A percentile compares a stretch with the other conserved stretches of the same genome.
Evolutionary conservation across 2,888 invertebrate species (phyloP).

Genomic region (Hermaeophaga mercurialis): DNA sequence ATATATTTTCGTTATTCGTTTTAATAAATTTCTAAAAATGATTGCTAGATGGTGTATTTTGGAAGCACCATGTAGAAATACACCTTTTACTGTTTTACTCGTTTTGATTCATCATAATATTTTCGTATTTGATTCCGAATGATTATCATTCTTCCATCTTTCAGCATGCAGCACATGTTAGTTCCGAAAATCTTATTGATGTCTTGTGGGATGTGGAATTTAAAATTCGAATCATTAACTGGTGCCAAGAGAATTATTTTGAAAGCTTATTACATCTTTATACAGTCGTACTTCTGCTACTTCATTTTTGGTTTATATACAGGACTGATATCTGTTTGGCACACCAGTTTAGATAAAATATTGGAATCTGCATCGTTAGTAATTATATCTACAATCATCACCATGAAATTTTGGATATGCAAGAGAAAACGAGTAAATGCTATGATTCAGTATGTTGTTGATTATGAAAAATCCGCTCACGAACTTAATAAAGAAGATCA

Average conservation of each 20-base stretch:
- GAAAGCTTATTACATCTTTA: neutral
- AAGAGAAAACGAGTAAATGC: neutral
- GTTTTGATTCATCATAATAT: too few relatives aligned
- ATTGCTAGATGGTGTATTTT: too few relatives aligned
- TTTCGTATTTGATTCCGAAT: too few relatives aligned
- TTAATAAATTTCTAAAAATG: too few relatives aligned
- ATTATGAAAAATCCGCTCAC: neutral
- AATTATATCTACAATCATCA: neutral
- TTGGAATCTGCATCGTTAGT: neutral
- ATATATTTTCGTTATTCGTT: too few relatives aligned
- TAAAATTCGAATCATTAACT: neutral
- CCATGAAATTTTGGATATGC: neutral
- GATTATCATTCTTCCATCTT: too few relatives aligned
- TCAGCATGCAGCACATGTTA: conserved; percentile 1
- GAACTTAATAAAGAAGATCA: neutral
- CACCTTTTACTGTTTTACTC: too few relatives aligned
- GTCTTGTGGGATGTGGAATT: neutral
- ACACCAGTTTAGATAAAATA: too few relatives aligned
- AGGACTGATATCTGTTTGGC: neutral
- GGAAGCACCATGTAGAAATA: too few relatives aligned
- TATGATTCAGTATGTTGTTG: neutral
- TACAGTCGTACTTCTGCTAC: neutral
- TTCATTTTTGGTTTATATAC: neutral
- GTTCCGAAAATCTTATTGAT: neutral
- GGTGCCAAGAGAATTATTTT: neutral